These are phyloP conservation scores for Corythornis leucogaster DNA, from an alignment of 2,797 vertebrate genomes.

Conservation along the genomic window DNA sequence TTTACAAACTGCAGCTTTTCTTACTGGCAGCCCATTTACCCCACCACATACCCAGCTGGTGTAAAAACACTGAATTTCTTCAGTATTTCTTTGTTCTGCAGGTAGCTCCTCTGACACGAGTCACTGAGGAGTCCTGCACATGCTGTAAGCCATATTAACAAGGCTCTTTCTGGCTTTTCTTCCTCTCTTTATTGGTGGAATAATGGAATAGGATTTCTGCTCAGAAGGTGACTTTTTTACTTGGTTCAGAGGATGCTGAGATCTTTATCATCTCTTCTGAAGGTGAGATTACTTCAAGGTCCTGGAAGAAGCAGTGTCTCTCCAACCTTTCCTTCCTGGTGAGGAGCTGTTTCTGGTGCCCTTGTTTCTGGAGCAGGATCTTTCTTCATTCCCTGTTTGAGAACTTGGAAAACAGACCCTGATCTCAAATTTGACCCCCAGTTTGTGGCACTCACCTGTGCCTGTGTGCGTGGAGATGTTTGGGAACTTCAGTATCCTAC, in stretches of 20 bases:
- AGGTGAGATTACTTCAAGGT: neutral
- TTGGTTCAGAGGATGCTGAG: neutral
- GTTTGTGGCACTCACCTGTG: neutral
- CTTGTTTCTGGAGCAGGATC: neutral
- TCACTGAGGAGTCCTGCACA: neutral
- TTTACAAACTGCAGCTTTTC: constrained; percentile 13
- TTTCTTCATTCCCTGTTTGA: neutral
- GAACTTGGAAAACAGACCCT: neutral
- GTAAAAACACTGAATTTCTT: neutral
- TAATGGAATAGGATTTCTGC: neutral
- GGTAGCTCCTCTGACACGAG: neutral
- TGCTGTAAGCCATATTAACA: neutral
- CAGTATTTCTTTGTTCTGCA: neutral
- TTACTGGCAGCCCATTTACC: neutral
- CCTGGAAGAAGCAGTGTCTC: neutral
- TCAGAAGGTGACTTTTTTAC: neutral
- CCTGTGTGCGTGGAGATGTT: neutral
- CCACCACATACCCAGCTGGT: neutral
- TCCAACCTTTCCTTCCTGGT: neutral
- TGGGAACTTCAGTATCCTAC: neutral
- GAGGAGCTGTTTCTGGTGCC: neutral
- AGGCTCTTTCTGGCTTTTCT: neutral
- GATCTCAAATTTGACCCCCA: neutral
- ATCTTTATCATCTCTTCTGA: neutral
- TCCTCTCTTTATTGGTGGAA: neutral